Evolutionary conservation across 2,888 invertebrate genomes (phyloP).

Genomic region (Mesorhabditis spiculigera): DNA sequence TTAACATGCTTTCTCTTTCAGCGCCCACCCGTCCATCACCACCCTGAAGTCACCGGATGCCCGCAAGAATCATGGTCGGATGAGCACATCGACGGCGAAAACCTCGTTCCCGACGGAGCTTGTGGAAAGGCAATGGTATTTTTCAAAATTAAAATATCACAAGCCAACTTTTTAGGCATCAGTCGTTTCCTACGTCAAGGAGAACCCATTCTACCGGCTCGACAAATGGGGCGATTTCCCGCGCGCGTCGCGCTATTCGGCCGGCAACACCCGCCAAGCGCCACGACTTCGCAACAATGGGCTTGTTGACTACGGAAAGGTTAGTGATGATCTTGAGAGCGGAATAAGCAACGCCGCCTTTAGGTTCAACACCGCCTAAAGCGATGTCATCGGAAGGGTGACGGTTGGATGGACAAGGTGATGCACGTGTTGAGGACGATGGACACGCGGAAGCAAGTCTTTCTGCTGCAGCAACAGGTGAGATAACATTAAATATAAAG

Average conservation of each 20-base stretch:
- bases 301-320: neutral
- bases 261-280: neutral
- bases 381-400: neutral
- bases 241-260: neutral
- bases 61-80: neutral
- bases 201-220: neutral
- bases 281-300: neutral
- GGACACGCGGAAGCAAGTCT: no score
- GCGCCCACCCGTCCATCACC: no score
- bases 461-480: no score
- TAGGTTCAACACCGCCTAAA: neutral
- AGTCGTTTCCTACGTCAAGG: neutral
- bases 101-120: neutral
- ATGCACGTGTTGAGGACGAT: neutral
- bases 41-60: no score
- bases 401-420: neutral
- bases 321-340: neutral
- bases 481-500: no score
- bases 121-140: neutral
- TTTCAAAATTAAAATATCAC: neutral
- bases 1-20: no score
- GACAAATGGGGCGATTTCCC: neutral
- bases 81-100: constrained; percentile 4
- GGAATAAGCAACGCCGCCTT: neutral
- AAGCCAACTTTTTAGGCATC: neutral